Conservation (phyloP, 2,113 vertebrate species). For the Varanus salvator region DNA sequence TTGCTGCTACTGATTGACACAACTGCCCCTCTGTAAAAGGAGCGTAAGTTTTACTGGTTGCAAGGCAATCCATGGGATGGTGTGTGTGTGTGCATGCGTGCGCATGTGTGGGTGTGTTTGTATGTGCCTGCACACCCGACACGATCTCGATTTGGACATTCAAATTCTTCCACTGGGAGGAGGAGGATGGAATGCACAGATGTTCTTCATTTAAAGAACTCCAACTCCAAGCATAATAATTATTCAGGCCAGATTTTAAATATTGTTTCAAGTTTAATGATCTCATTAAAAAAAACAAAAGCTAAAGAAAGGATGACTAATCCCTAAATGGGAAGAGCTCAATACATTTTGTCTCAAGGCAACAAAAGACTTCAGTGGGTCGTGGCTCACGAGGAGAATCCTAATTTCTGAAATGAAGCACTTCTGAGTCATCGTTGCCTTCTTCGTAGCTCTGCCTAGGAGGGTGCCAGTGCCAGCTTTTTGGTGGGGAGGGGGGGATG, state of each 20-base stretch:
- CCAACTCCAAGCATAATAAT: neutral
- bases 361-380: constrained; percentile 7
- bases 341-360: neutral
- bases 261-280: neutral
- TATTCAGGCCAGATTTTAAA: neutral
- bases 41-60: too few relatives aligned
- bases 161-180: neutral
- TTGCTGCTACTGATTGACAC: too few relatives aligned
- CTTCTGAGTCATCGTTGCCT: neutral
- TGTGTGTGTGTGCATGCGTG: too few relatives aligned
- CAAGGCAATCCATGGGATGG: too few relatives aligned
- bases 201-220: neutral
- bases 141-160: neutral
- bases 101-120: too few relatives aligned
- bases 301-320: constrained; percentile 1
- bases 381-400: neutral
- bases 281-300: neutral
- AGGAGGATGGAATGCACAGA: neutral
- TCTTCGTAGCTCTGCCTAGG: neutral
- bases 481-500: neutral
- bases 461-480: neutral
- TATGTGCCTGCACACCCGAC: too few relatives aligned
- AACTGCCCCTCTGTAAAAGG: too few relatives aligned
- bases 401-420: neutral
- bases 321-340: neutral